Percentiles rank a stretch among this genome's conserved stretches.
These are phyloP conservation scores for Acronicta psi DNA, from an alignment of 2,888 invertebrate genomes.

Conservation along the genomic window DNA sequence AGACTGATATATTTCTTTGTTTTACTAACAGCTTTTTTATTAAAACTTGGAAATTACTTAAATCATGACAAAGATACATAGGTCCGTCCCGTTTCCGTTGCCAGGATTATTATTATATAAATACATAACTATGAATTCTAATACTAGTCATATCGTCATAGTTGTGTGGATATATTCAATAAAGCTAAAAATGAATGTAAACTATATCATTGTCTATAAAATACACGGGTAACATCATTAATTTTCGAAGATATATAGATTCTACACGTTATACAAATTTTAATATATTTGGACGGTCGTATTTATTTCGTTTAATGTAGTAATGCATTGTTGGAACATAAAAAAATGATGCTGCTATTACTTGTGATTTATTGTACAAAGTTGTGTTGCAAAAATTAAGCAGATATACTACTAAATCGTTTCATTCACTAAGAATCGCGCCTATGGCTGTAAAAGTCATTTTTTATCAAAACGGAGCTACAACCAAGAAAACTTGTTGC, in stretches of 20 bases:
- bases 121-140: slow-evolving; percentile 16
- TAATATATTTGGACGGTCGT: no score
- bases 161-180: slow-evolving; percentile 17
- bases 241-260: slow-evolving; percentile 2
- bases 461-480: slow-evolving; percentile 6
- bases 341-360: slow-evolving; percentile 7
- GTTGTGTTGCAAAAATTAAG: slow-evolving; percentile 2
- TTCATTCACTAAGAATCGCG: not conserved
- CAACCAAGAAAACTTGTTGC: not conserved
- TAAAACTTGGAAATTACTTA: not conserved
- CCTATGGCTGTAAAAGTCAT: not conserved
- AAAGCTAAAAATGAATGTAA: slow-evolving; percentile 1
- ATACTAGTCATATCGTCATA: slow-evolving; percentile 40
- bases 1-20: not conserved
- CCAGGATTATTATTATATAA: slow-evolving; percentile 28
- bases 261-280: no score
- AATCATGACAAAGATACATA: slow-evolving; percentile 17
- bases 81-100: slow-evolving; percentile 42
- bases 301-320: no score
- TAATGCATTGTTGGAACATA: slow-evolving; percentile 6
- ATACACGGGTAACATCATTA: not conserved
- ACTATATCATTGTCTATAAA: slow-evolving; percentile 11
- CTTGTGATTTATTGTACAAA: slow-evolving; percentile 23
- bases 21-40: not conserved
- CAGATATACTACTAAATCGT: slow-evolving; percentile 10